Base-by-base conservation (phyloP, 2,888 invertebrate species). In the Lottia gigantea region DNA sequence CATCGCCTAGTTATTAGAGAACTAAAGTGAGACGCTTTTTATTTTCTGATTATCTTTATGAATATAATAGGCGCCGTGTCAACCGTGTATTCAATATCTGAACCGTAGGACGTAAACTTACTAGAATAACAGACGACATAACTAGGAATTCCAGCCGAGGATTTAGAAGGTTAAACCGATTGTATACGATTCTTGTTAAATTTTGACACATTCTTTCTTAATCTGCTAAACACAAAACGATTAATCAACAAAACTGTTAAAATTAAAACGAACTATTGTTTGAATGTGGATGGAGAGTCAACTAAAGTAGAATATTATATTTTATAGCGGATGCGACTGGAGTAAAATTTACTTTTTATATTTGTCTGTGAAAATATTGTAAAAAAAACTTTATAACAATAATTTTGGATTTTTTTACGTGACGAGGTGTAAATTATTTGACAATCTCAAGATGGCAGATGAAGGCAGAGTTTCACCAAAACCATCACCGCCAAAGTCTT, bases 11-110 rank as follows among this genome's bases (percentile, higher is more conserved):
- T 75, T 75, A 77, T 70, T 70, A 67, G 72, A 62, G 71, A 74
- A 74, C 74, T 77, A 74, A 40, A 68, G 63, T 66, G 67, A 71
- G 72, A 72, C 75, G 75, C 73, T 75, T 74, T 74, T 77, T 74
- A 77, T 75, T 74, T 74, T 70, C 66, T 71, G 75, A 76, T 77
- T 77, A 75, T 75, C 67, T 74, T 73, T 70, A 70, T 74, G 74
- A 75, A 75, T 75, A 71, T 71, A 70, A 66, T 69, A 23, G 40
- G 40, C 46, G 65, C 40, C 46, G 45, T 55, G 55, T 55, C 55
- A 23, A 19, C 19, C 55, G 11, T 55, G 23, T 19, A 23, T 55
- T 55, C 55, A 55, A 55, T 23, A 55, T 55, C 19, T 19, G 12
- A 55, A 55, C 55, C 19, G 55, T 55, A 55, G 55, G 55, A 55